These are phyloP conservation scores for Yponomeuta plumbellus DNA, from an alignment of 2,888 invertebrate species.

Conservation along the genomic window DNA sequence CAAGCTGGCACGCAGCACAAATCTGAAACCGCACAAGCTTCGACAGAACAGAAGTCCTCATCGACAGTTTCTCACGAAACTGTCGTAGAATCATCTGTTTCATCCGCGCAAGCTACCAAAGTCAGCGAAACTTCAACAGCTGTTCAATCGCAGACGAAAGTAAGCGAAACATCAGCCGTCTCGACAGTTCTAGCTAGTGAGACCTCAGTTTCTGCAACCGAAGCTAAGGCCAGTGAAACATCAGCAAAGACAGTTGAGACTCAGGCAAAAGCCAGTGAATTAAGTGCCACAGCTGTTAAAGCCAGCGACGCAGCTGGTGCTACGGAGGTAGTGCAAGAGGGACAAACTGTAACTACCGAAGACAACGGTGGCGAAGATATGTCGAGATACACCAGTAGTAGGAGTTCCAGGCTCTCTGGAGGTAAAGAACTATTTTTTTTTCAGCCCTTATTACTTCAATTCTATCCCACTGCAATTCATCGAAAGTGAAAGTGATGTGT, in stretches of 20 bases:
- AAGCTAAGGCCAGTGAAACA: not conserved
- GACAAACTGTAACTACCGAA: conserved; percentile 58
- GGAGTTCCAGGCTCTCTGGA: conserved; percentile 79
- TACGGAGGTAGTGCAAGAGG: conserved; percentile 8
- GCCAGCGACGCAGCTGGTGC: not conserved
- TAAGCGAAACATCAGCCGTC: not conserved
- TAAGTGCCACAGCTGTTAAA: not conserved
- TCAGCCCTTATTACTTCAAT: not conserved
- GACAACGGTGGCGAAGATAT: conserved; percentile 62
- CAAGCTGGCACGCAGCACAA: conserved; percentile 9
- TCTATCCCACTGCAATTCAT: not conserved
- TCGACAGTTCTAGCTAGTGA: not conserved
- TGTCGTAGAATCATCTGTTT: not conserved
- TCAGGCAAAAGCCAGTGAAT: not conserved
- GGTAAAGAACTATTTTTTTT: conserved; percentile 47
- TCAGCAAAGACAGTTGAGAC: not conserved
- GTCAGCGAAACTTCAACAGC: not conserved
- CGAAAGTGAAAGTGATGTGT: no score
- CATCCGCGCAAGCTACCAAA: not conserved
- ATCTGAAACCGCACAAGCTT: not conserved
- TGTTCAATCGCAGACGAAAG: not conserved
- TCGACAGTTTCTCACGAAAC: conserved; percentile 3
- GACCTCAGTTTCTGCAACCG: not conserved
- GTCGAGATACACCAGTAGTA: conserved; percentile 79
- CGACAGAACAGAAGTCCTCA: not conserved